phyloP scores from a whole-genome alignment of 2,888 invertebrate species.

The Chaitophorus viminalis region DNA sequence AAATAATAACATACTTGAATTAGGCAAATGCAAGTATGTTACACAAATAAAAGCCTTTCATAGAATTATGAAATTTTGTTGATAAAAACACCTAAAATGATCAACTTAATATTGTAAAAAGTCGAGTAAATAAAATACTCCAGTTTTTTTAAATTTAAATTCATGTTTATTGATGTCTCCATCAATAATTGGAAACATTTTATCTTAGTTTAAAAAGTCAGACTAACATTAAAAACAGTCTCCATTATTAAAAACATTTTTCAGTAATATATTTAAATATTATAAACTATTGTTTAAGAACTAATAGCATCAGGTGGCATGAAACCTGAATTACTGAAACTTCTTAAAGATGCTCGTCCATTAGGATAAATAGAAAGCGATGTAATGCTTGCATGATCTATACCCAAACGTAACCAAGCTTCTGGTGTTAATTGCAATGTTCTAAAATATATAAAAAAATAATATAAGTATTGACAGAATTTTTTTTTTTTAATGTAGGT shows the following conservation, averaged over 20 bases:
- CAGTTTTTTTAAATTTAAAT: no score
- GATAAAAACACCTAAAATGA: no score
- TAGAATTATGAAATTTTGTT: no score
- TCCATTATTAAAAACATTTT: background rate
- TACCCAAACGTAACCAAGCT: conserved; percentile 91
- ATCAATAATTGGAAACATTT: no score
- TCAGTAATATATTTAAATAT: conserved; percentile 71
- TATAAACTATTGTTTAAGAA: conserved; percentile 66
- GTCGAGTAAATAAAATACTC: no score
- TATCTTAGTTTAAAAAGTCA: no score
- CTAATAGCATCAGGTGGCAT: conserved; percentile 79
- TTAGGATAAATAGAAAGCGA: conserved; percentile 87
- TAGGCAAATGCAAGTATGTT: no score
- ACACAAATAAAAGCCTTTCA: no score
- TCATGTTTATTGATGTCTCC: no score
- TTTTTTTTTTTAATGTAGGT: no score
- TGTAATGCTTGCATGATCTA: conserved; percentile 94
- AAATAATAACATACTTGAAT: no score
- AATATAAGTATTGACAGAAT: background rate
- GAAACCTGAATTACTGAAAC: conserved; percentile 89
- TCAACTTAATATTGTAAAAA: no score
- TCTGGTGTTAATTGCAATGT: conserved; percentile 97
- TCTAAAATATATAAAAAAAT: conserved; percentile 70
- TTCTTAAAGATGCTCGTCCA: conserved; percentile 84
- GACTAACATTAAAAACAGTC: background rate